Conservation (phyloP, 2,113 vertebrate genomes). For the Melanerpes formicivorus region DNA sequence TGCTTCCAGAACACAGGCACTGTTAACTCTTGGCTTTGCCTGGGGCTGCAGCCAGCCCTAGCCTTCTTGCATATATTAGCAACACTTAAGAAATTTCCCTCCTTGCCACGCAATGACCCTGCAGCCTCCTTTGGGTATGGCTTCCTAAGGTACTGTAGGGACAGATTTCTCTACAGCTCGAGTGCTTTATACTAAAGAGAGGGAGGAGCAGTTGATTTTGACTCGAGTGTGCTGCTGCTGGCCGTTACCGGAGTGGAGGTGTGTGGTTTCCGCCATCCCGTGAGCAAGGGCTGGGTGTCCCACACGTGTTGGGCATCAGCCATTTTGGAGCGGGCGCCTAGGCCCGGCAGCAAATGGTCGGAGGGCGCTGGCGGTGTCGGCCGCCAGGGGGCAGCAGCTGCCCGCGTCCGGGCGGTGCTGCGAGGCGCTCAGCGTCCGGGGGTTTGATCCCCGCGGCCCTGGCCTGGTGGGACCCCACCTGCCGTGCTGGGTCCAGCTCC, state of each 20-base stretch:
- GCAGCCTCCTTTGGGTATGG: fast-evolving
- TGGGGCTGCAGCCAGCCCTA: neutral
- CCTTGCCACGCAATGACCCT: neutral
- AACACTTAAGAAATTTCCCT: neutral
- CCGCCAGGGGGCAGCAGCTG: conserved; percentile 26
- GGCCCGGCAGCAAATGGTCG: conserved; percentile 32
- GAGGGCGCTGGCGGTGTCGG: neutral
- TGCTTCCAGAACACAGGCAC: neutral
- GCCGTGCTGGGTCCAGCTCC: too few relatives aligned
- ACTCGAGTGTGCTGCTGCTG: fast-evolving
- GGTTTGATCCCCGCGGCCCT: too few relatives aligned
- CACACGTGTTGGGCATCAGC: conserved; percentile 3
- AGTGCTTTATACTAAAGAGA: fast-evolving
- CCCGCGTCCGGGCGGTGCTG: neutral
- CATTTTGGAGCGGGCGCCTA: conserved; percentile 52
- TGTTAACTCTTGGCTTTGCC: neutral
- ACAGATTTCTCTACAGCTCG: fast-evolving
- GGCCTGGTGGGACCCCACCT: too few relatives aligned
- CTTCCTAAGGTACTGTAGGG: fast-evolving
- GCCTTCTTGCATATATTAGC: neutral
- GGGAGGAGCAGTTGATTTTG: fast-evolving
- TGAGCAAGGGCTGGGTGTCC: fast-evolving
- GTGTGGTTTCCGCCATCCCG: fast-evolving
- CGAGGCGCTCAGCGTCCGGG: too few relatives aligned
- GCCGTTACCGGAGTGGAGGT: fast-evolving